These are phyloP conservation scores for Pungitius pungitius DNA, from an alignment of 2,113 vertebrate species.

Conservation along the genomic window DNA sequence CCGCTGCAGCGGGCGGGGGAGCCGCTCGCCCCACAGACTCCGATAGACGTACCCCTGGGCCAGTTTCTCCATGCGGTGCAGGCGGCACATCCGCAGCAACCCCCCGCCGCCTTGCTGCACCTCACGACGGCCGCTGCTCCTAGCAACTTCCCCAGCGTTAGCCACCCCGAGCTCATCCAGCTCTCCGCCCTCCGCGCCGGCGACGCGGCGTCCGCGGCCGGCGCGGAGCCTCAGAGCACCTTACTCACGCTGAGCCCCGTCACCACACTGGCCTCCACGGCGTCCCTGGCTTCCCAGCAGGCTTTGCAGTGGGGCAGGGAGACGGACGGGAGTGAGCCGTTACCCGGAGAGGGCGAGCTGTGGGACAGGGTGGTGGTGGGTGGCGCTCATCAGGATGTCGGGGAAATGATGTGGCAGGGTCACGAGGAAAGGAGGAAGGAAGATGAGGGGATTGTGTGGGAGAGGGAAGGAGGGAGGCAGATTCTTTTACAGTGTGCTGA, in stretches of 20 bases:
- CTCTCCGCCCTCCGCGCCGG: constrained; percentile 21
- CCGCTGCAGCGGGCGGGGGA: constrained; percentile 51
- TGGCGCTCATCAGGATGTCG: constrained; percentile 12
- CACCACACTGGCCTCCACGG: constrained; percentile 30
- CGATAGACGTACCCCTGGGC: constrained; percentile 11
- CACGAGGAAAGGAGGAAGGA: constrained; percentile 35
- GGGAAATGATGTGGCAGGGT: constrained; percentile 48
- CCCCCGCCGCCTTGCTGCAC: constrained; percentile 37
- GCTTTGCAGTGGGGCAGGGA: constrained; percentile 29
- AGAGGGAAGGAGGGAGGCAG: constrained; percentile 42
- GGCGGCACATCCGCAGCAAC: constrained; percentile 35
- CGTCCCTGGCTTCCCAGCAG: constrained; percentile 30
- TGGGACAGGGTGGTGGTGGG: constrained; percentile 55
- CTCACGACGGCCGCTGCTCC: constrained; percentile 17
- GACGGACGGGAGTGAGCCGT: not conserved
- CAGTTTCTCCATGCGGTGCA: constrained; percentile 47
- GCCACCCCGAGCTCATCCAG: constrained; percentile 47
- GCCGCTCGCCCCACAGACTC: constrained; percentile 33
- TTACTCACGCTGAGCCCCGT: constrained; percentile 48
- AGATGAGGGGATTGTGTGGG: constrained; percentile 50
- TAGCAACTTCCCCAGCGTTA: constrained; percentile 13
- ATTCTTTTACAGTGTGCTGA: constrained; percentile 53
- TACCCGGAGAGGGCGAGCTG: constrained; percentile 43
- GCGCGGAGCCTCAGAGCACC: not conserved
- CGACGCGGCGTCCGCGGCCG: constrained; percentile 6